Percentiles rank a stretch among this genome's conserved stretches.
These are phyloP conservation scores for Epizoanthus rinbou DNA, from an alignment of 92 coral and sea anemone species.

Conservation along the genomic window DNA sequence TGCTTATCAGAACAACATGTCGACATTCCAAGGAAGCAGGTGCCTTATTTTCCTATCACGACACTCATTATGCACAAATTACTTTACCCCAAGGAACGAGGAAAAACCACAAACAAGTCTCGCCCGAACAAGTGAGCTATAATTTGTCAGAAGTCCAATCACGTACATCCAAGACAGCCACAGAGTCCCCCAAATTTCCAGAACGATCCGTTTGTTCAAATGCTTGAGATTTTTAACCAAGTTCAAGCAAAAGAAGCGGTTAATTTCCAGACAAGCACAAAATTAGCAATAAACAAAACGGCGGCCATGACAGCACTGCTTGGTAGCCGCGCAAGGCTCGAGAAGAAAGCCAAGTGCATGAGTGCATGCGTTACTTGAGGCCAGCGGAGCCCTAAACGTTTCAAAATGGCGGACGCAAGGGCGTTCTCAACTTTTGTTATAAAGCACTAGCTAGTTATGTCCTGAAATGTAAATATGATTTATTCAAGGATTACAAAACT, in stretches of 20 bases:
- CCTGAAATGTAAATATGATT: not conserved
- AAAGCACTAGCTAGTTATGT: not conserved
- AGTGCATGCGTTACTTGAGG: conserved; percentile 7
- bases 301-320: conserved; percentile 98
- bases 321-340: conserved; percentile 53
- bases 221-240: not conserved
- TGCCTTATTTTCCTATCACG: not conserved
- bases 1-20: conserved; percentile 9
- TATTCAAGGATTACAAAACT: not conserved
- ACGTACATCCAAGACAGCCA: not conserved
- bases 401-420: conserved; percentile 17
- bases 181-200: not conserved
- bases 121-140: not conserved
- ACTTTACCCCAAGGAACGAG: not conserved
- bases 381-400: conserved; percentile 20
- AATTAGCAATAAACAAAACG: conserved; percentile 47
- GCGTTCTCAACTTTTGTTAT: not conserved
- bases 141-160: not conserved
- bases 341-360: not conserved
- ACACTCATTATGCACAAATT: conserved; percentile 27
- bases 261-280: not conserved
- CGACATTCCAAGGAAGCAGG: not conserved
- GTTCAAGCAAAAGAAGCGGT: not conserved
- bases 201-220: not conserved
- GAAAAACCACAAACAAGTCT: not conserved